Evolutionary conservation across 2,888 invertebrate species (phyloP).

Genomic region (Cotesia congregata): DNA sequence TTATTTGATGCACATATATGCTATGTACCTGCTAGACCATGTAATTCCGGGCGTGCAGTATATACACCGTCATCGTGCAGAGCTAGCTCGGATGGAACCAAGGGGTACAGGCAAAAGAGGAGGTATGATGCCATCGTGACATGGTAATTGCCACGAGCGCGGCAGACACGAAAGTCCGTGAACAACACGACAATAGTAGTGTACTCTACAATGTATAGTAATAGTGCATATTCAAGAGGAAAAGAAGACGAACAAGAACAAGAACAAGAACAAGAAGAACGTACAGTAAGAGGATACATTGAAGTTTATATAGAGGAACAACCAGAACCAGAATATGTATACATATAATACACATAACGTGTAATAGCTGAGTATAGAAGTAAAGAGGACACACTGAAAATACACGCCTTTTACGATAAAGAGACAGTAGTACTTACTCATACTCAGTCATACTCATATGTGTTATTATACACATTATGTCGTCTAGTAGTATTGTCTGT

Average conservation of each 20-base stretch:
- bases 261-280: background rate
- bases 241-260: background rate
- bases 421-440: background rate
- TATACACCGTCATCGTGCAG: constrained; percentile 40
- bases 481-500: background rate
- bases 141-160: constrained; percentile 47
- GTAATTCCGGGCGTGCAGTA: constrained; percentile 39
- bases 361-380: background rate
- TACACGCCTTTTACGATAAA: constrained; percentile 9
- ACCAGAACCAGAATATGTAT: background rate
- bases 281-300: too few relatives aligned
- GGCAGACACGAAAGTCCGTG: constrained; percentile 44
- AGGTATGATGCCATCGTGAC: constrained; percentile 48
- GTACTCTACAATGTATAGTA: background rate
- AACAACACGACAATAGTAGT: constrained; percentile 46
- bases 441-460: background rate
- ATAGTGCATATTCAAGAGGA: constrained; percentile 5
- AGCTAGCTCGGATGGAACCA: constrained; percentile 49
- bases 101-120: constrained; percentile 34
- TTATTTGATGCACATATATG: constrained; percentile 26
- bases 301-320: too few relatives aligned
- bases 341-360: background rate
- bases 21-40: constrained; percentile 33
- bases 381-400: constrained; percentile 4
- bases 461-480: too few relatives aligned